phyloP scores from a whole-genome alignment of 2,797 vertebrate genomes.

The Macropodus opercularis region DNA sequence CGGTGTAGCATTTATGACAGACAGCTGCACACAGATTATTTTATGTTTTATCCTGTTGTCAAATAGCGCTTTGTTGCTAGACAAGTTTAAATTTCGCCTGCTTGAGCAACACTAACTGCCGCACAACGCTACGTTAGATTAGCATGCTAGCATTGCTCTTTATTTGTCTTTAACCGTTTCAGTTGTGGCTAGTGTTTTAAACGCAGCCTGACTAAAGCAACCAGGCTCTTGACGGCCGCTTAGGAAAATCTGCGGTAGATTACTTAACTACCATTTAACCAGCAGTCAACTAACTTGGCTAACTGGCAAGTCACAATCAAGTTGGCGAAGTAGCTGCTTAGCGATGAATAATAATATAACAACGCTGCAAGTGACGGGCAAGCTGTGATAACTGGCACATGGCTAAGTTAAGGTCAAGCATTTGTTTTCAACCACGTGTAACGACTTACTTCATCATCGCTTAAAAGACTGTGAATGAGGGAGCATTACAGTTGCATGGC shows the following conservation, averaged over 20 bases:
- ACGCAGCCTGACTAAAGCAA: not conserved
- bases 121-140: slow-evolving; percentile 28
- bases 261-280: too few species aligned
- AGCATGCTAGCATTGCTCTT: slow-evolving; percentile 39
- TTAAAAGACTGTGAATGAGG: slow-evolving; percentile 26
- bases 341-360: too few species aligned
- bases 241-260: not conserved
- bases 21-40: not conserved
- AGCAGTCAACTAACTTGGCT: too few species aligned
- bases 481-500: too few species aligned
- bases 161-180: not conserved
- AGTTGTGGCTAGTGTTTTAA: not conserved
- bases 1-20: slow-evolving; percentile 30
- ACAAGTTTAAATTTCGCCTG: not conserved
- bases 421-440: not conserved
- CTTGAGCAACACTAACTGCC: not conserved
- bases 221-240: not conserved
- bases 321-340: not conserved
- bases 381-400: not conserved
- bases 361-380: too few species aligned
- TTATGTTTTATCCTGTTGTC: not conserved
- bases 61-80: not conserved
- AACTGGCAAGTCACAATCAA: slow-evolving; percentile 34
- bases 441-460: not conserved
- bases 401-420: not conserved